A percentile compares a stretch with the other conserved stretches of the same genome.
Evolutionary conservation across 2,888 invertebrate species (phyloP).

Genomic region (Torymus auratus): DNA sequence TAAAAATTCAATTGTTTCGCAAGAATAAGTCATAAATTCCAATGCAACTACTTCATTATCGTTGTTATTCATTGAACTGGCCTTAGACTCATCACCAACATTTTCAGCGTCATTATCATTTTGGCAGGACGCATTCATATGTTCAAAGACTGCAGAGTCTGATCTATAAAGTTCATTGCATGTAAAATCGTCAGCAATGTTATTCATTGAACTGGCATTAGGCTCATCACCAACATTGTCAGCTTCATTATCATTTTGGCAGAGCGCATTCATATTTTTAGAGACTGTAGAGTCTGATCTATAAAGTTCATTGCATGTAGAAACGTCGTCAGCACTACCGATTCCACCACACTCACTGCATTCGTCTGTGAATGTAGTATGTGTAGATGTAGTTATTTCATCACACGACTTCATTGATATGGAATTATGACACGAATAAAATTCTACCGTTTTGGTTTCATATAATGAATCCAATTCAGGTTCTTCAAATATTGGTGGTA

Average conservation of each 20-base stretch:
- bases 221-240: conserved; percentile 62
- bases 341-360: conserved; percentile 50
- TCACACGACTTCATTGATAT: conserved; percentile 22
- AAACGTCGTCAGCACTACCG: conserved; percentile 64
- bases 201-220: neutral
- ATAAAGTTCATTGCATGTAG: conserved; percentile 58
- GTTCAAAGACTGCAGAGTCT: too few species aligned
- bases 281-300: conserved; percentile 15
- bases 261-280: conserved; percentile 3
- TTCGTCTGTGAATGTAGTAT: conserved; percentile 61
- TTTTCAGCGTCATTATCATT: conserved; percentile 30
- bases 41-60: conserved; percentile 27
- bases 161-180: too few species aligned
- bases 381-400: conserved; percentile 57
- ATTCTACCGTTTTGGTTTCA: conserved; percentile 36
- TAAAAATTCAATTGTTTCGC: conserved; percentile 69
- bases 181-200: too few species aligned
- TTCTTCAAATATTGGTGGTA: conserved; percentile 28
- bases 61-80: conserved; percentile 6
- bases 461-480: neutral
- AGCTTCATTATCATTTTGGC: too few species aligned
- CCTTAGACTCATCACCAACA: conserved; percentile 60
- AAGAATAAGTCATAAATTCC: conserved; percentile 63
- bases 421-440: conserved; percentile 51
- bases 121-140: too few species aligned